Percentiles rank a stretch among this genome's conserved stretches.
Evolutionary conservation across 2,113 vertebrate genomes (phyloP).

Genomic region (Apteryx mantelli): DNA sequence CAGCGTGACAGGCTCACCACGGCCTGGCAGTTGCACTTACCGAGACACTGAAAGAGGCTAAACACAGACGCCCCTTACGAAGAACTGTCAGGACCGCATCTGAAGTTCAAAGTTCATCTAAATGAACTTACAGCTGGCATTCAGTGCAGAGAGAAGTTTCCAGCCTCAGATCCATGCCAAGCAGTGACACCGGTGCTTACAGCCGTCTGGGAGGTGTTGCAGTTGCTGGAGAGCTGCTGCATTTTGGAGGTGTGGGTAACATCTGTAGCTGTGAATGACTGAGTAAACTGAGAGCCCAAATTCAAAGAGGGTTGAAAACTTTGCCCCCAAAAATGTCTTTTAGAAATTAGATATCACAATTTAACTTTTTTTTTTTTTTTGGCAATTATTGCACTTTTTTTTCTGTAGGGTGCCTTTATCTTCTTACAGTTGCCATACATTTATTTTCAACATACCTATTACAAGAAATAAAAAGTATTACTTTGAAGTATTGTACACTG

Average conservation of each 20-base stretch:
- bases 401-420: background rate
- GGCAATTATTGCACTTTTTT: background rate
- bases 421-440: background rate
- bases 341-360: background rate
- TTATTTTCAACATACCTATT: background rate
- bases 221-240: background rate
- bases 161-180: fast-evolving
- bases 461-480: background rate
- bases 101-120: background rate
- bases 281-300: background rate
- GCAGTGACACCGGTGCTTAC: background rate
- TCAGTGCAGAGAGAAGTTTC: background rate
- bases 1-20: background rate
- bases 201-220: background rate
- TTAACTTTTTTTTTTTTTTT: background rate
- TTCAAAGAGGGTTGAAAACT: background rate
- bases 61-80: background rate
- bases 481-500: background rate
- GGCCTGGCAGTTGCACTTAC: background rate
- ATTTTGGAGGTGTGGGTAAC: background rate
- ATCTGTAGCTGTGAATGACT: background rate
- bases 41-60: background rate
- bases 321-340: background rate
- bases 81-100: background rate
- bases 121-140: background rate